Evolutionary conservation across 1,140 invertebrate genomes (phyloP).

Genomic region (Anagrus nilaparvatae): DNA sequence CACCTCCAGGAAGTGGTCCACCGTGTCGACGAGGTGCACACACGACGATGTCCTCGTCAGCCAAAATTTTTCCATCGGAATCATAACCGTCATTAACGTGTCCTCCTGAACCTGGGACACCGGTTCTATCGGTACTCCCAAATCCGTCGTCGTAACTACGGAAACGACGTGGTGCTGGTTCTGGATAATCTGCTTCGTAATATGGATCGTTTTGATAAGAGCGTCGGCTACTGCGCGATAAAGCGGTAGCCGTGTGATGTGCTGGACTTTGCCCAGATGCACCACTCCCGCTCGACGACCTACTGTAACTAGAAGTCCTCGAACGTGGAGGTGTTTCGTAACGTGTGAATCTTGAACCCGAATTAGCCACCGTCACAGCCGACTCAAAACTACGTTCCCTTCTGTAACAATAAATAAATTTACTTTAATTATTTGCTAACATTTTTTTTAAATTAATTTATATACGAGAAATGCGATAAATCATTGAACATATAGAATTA

Average conservation of each 20-base stretch:
- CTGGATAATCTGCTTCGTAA: slow-evolving; percentile 37
- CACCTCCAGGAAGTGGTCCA: slow-evolving; percentile 15
- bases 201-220: slow-evolving; percentile 37
- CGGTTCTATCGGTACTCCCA: too few relatives aligned
- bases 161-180: slow-evolving; percentile 40
- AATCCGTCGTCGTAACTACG: slow-evolving; percentile 54
- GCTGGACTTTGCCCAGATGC: slow-evolving; percentile 39
- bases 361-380: slow-evolving; percentile 35
- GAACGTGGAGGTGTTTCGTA: slow-evolving; percentile 39
- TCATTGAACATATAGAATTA: too few relatives aligned
- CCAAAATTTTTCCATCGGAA: background rate
- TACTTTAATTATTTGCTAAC: too few relatives aligned
- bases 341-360: slow-evolving; percentile 37
- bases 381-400: slow-evolving; percentile 35
- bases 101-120: slow-evolving; percentile 52
- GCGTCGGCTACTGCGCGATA: slow-evolving; percentile 26
- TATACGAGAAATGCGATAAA: too few relatives aligned
- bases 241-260: slow-evolving; percentile 35
- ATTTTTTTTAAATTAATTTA: too few relatives aligned
- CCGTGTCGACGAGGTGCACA: background rate
- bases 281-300: slow-evolving; percentile 32
- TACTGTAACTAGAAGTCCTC: slow-evolving; percentile 38
- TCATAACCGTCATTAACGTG: slow-evolving; percentile 51
- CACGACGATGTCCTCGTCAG: background rate
- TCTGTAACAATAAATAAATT: too few relatives aligned